Conservation (phyloP, 1,140 invertebrate species). For the Zaprionus camerounensis region DNA sequence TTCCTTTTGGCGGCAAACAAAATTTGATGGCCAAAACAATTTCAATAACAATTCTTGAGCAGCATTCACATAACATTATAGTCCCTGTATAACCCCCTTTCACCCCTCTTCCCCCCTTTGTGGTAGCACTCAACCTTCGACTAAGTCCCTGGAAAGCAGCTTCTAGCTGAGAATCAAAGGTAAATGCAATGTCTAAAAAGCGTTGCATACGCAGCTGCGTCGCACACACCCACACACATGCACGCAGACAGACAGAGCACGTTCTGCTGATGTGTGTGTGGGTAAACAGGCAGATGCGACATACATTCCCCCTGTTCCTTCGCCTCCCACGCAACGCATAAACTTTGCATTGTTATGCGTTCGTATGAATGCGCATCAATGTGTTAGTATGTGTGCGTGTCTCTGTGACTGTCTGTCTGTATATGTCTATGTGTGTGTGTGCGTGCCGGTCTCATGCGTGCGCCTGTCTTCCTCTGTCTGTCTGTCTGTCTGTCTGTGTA, state of each 20-base stretch:
- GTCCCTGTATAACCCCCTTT: neutral
- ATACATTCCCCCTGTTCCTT: neutral
- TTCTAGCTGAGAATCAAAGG: conserved; percentile 69
- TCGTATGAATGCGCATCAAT: conserved; percentile 58
- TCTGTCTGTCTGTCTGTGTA: conserved; percentile 13
- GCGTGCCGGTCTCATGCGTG: conserved; percentile 17
- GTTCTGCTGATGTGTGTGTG: conserved; percentile 42
- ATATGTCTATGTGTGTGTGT: conserved; percentile 17
- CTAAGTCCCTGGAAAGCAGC: conserved; percentile 4
- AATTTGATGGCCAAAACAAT: conserved; percentile 79
- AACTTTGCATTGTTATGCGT: conserved; percentile 82
- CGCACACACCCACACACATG: neutral
- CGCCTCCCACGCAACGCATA: conserved; percentile 52
- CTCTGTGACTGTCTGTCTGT: conserved; percentile 11
- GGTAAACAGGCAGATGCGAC: conserved; percentile 35
- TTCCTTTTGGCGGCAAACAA: conserved; percentile 56
- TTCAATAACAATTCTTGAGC: conserved; percentile 79
- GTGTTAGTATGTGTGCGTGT: conserved; percentile 28
- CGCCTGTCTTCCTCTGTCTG: conserved; percentile 1
- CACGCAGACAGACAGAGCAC: neutral
- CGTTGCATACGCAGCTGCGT: conserved; percentile 72
- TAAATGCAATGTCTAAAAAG: conserved; percentile 69
- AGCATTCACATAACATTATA: conserved; percentile 56
- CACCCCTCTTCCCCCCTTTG: neutral
- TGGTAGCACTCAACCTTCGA: too few species aligned